Evolutionary conservation across 2,888 invertebrate genomes (phyloP).

Genomic region (Leptinotarsa rubiginosa): DNA sequence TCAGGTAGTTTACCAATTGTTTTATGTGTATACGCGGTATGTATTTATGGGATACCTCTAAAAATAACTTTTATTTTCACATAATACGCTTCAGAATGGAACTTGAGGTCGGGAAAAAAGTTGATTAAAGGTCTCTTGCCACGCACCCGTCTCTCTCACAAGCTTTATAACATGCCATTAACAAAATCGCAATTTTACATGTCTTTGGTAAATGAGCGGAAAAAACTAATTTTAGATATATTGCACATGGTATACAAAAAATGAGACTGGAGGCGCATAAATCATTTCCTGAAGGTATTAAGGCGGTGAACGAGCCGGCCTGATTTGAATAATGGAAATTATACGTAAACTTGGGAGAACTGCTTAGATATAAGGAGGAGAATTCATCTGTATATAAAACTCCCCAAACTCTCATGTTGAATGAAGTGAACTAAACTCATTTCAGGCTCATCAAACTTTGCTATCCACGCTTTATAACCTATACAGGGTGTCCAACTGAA

Average conservation of each 20-base stretch:
- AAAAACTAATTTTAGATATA: conserved; percentile 41
- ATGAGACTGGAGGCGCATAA: conserved; percentile 16
- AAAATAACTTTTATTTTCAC: conserved; percentile 39
- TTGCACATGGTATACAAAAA: conserved; percentile 36
- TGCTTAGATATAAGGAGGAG: background rate
- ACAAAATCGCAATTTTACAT: conserved; percentile 42
- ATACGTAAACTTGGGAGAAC: background rate
- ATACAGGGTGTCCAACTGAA: too few relatives aligned
- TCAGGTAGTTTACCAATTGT: conserved; percentile 21
- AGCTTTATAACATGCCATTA: conserved; percentile 42
- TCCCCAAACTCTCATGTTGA: too few relatives aligned
- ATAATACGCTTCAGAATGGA: conserved; percentile 26
- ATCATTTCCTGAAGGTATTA: conserved; percentile 16
- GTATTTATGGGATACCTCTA: conserved; percentile 30
- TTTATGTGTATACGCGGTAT: conserved; percentile 19
- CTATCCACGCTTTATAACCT: too few relatives aligned
- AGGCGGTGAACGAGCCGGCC: conserved; percentile 4
- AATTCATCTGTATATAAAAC: too few relatives aligned
- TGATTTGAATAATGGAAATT: conserved; percentile 20
- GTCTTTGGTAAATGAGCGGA: conserved; percentile 39
- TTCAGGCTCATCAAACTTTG: too few relatives aligned
- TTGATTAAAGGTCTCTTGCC: conserved; percentile 41
- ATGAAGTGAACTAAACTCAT: too few relatives aligned
- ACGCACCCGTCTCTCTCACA: conserved; percentile 39
- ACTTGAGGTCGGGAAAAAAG: conserved; percentile 36